Evolutionary conservation across 2,113 vertebrate genomes (phyloP), one percentile per base, ranked within the genome.

Genomic region (Triplophysa dalaica): DNA sequence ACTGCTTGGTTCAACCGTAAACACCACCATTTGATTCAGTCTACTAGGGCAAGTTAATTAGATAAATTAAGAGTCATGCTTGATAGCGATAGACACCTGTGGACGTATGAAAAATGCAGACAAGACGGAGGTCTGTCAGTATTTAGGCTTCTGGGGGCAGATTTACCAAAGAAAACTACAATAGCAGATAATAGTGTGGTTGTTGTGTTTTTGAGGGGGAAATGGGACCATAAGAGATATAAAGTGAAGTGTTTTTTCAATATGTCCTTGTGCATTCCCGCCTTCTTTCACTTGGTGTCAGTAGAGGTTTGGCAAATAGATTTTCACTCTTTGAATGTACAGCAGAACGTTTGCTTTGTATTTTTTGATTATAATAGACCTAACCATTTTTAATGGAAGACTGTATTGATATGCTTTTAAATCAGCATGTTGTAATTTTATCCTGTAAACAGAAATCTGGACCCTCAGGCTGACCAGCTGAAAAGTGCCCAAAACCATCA

Each of bases 221-320:
- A 67, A 24, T 56, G 10, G 9, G 14, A 50, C 48, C 48, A 3
- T 4, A 14, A 50, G 52, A 56, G 52, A n/a, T 19, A 56, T n/a
- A 17, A 8, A n/a, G 17, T 7, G 17, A 56, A 7, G 17, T 7
- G 6, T 19, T 56, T 56, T 56, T 56, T n/a, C 17, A 19, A 38
- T 7, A 38, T 11, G 6, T 58, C 50, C 50, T 17, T 52, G 19
- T 75, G 79, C 83, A 72, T 33, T 72, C 8, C 70, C 65, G 2
- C 19, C 8, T 66, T 43, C 19, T 43, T 54, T 33, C 83, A 84
- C 83, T 79, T 82, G 83, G 83, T 64, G 83, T 76, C 83, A 84
- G 80, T 60, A 82, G 60, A 64, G 77, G 17, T 76, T 70, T 56
- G 33, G 22, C 52, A 19, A 17, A n/a, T 26, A 60, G 4, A 48